A percentile compares a stretch with the other conserved stretches of the same genome.
These are phyloP conservation scores for Tethea ocularis DNA, from an alignment of 2,888 invertebrate genomes.

Conservation along the genomic window DNA sequence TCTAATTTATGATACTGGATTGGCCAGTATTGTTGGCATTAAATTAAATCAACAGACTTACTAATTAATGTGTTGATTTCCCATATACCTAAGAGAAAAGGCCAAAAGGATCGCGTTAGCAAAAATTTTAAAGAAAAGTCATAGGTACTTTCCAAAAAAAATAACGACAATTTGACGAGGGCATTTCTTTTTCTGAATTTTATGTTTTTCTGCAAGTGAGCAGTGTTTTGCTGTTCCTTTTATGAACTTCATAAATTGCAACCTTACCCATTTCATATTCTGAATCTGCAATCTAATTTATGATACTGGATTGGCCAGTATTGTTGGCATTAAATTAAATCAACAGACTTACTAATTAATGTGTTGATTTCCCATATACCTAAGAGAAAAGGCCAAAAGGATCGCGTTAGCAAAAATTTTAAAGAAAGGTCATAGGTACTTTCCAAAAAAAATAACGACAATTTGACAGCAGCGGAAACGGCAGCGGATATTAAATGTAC, in stretches of 20 bases:
- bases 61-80: too few relatives aligned
- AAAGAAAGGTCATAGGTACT: slow-evolving; percentile 22
- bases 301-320: neutral
- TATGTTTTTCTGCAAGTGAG: too few relatives aligned
- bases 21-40: neutral
- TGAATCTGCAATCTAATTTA: too few relatives aligned
- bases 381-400: neutral
- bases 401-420: too few relatives aligned
- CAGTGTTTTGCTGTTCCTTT: too few relatives aligned
- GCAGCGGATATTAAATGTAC: slow-evolving; percentile 31
- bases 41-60: too few relatives aligned
- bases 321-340: neutral
- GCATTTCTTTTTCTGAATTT: too few relatives aligned
- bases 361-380: neutral
- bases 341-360: too few relatives aligned
- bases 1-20: neutral
- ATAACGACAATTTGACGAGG: slow-evolving; percentile 23
- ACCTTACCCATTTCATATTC: too few relatives aligned
- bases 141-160: slow-evolving; percentile 28
- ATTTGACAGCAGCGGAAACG: slow-evolving; percentile 38
- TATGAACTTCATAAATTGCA: neutral
- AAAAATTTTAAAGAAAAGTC: slow-evolving; percentile 4
- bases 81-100: neutral
- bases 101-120: too few relatives aligned
- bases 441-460: slow-evolving; percentile 24